Percentiles rank a stretch among this genome's conserved stretches.
phyloP scores from a whole-genome alignment of 2,888 invertebrate genomes.

The Eudasyphora cyanicolor region DNA sequence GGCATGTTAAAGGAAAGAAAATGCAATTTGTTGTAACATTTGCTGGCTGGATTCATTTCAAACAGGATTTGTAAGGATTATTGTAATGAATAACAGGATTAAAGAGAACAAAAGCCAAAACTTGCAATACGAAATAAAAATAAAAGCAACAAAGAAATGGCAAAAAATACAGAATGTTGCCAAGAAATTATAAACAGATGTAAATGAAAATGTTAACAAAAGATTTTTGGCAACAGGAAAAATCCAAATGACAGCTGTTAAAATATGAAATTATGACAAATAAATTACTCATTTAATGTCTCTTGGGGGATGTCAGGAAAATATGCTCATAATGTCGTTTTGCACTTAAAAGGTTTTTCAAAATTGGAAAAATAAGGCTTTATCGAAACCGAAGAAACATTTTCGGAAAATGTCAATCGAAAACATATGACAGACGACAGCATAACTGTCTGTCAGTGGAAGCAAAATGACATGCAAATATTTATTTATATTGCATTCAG shows the following conservation, averaged over 20 bases:
- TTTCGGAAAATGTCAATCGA: neutral
- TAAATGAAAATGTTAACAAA: neutral
- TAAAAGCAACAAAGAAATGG: neutral
- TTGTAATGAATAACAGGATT: constrained; percentile 57
- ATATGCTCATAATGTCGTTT: neutral
- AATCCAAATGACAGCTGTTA: neutral
- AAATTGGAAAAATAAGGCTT: neutral
- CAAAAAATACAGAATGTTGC: neutral
- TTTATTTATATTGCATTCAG: neutral
- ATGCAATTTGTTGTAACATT: constrained; percentile 50
- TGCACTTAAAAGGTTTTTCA: neutral
- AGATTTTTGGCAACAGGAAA: neutral
- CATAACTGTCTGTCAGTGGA: neutral
- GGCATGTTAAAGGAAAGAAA: constrained; percentile 23
- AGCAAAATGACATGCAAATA: constrained; percentile 28
- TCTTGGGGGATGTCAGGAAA: neutral
- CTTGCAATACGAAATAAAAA: neutral
- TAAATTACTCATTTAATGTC: neutral
- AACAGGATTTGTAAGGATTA: constrained; percentile 54
- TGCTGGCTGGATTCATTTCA: constrained; percentile 12
- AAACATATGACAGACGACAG: constrained; percentile 11
- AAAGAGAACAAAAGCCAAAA: constrained; percentile 34
- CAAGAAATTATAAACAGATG: neutral
- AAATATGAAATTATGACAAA: neutral
- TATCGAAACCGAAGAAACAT: neutral